Conservation (phyloP, 1,140 invertebrate species). For the Lamellibrachia luymesi region DNA sequence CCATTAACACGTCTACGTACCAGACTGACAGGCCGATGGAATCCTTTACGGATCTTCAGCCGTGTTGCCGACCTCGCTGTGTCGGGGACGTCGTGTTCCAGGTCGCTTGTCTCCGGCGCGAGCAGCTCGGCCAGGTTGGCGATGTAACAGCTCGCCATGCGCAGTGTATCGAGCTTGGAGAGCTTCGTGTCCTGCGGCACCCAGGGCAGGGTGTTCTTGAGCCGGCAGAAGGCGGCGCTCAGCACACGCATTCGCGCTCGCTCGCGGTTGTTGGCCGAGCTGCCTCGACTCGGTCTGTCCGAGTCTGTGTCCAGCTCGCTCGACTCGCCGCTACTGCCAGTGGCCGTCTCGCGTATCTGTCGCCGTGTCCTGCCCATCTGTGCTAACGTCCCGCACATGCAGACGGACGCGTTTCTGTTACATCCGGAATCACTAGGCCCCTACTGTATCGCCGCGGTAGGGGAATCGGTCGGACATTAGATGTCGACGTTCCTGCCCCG, state of each 20-base stretch:
- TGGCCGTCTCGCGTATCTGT: background rate
- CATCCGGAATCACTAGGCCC: background rate
- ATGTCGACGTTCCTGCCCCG: background rate
- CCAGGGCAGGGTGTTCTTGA: constrained; percentile 63
- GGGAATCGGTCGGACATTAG: background rate
- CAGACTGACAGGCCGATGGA: background rate
- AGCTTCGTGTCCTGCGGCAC: constrained; percentile 56
- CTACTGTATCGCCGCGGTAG: too few relatives aligned
- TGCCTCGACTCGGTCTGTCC: background rate
- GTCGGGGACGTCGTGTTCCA: background rate
- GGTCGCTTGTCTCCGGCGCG: constrained; percentile 53
- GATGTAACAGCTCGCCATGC: constrained; percentile 54
- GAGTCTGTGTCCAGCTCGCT: background rate
- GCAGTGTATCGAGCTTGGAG: constrained; percentile 54
- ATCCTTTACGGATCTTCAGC: background rate
- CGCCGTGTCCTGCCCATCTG: background rate
- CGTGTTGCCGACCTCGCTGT: background rate
- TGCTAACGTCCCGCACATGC: background rate
- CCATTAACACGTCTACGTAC: background rate
- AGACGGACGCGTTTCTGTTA: background rate
- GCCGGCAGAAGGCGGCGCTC: constrained; percentile 84
- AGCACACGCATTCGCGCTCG: constrained; percentile 88
- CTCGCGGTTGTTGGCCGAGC: constrained; percentile 81
- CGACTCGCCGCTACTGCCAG: background rate
- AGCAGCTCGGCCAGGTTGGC: constrained; percentile 71